Evolutionary conservation across 1,140 invertebrate genomes (phyloP).

Genomic region (Carposina sasakii): DNA sequence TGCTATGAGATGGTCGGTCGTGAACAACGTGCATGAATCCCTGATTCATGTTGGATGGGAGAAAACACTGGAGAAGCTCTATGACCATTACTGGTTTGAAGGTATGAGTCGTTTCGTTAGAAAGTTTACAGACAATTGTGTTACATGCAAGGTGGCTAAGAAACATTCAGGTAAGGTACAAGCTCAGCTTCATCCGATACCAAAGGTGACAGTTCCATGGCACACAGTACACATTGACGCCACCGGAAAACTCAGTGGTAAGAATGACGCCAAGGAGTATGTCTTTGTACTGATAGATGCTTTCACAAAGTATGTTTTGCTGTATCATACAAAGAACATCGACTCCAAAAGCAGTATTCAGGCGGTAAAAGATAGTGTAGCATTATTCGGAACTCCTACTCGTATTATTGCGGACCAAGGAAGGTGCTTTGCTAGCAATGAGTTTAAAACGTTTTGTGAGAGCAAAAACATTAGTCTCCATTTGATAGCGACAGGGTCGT

Average conservation of each 20-base stretch:
- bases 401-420: not conserved
- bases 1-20: constrained; percentile 24
- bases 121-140: constrained; percentile 15
- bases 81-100: constrained; percentile 3
- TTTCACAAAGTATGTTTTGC: constrained; percentile 25
- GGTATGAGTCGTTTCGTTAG: not conserved
- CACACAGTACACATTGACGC: constrained; percentile 2
- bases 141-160: constrained; percentile 29
- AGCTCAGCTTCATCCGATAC: not conserved
- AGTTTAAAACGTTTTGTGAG: constrained; percentile 28
- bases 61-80: constrained; percentile 6
- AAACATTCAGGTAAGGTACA: constrained; percentile 16
- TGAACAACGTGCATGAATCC: too few species aligned
- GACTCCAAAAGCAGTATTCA: not conserved
- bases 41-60: constrained; percentile 9
- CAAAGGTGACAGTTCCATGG: not conserved
- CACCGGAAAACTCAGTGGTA: constrained; percentile 19
- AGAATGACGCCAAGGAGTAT: constrained; percentile 21
- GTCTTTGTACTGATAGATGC: constrained; percentile 22
- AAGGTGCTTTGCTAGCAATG: not conserved
- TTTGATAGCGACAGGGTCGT: constrained; percentile 24
- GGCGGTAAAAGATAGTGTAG: not conserved
- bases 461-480: constrained; percentile 18
- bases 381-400: not conserved
- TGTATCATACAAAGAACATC: constrained; percentile 12